Evolutionary conservation across 2,113 vertebrate species (phyloP), one percentile per base, ranked within the genome.

Genomic region (Callorhinus ursinus): DNA sequence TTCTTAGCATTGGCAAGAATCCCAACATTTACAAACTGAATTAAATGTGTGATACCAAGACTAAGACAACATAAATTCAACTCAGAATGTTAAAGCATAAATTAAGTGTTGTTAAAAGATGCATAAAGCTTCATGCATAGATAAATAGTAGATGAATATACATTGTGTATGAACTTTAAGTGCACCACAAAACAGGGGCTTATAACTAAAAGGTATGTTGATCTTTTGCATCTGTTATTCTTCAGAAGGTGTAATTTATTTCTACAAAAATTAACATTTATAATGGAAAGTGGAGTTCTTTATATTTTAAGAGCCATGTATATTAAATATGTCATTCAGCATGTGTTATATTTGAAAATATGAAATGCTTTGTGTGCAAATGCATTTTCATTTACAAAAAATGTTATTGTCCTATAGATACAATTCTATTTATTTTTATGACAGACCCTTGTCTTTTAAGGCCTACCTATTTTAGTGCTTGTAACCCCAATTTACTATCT

Each of bases 1-100:
- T 98, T 97, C 83, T 93, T 74, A 93, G 24, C 46, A 61, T 59
- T 97, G 88, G 95, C 85, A 93, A 95, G 74, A 97, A 83, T 92
- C 55, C 55, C 6, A 9, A 65, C 96, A 93, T 92, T 94, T 88
- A 71, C 86, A 97, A 94, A 86, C n/a, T 94, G 63, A 88, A 71
- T 95, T 97, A 95, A 96, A 91, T 85, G 6, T 86, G 79, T 88
- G 65, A 80, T 93, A 79, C 2, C 4, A 83, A 94, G 81, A 49
- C 3, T 72, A 85, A 14, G 39, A 76, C 9, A 84, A 91, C 59
- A 88, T 53, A 63, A 95, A 90, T 90, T 14, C 22, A 85, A 49
- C 16, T 77, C 12, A 94, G 31, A 88, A 93, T 65, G 63, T 77
- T 71, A 46, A 96, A 67, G 53, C 26, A 22, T 90, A 90, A 94